Conservation (phyloP, 2,888 invertebrate genomes). For the Drosophila recens region DNA sequence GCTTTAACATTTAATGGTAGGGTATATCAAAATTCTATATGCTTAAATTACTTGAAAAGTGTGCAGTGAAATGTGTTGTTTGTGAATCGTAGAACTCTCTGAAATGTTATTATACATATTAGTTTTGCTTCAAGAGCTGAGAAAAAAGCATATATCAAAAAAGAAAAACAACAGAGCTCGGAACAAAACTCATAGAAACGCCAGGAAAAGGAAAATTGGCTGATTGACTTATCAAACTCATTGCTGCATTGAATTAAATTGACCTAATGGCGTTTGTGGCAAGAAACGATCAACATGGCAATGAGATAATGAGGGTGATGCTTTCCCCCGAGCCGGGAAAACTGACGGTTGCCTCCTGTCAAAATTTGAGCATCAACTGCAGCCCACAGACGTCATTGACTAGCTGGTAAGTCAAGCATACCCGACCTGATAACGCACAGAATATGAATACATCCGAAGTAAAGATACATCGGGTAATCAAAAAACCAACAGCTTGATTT, state of each 20-base stretch:
- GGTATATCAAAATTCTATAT: not conserved
- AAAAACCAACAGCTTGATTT: too few species aligned
- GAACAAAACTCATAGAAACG: not conserved
- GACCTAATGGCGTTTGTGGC: conserved; percentile 47
- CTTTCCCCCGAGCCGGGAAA: conserved; percentile 35
- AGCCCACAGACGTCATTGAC: not conserved
- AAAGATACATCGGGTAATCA: too few species aligned
- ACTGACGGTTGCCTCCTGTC: conserved; percentile 32
- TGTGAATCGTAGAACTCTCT: conserved; percentile 6
- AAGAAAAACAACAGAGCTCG: not conserved
- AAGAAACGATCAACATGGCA: conserved; percentile 44
- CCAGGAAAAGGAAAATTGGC: not conserved
- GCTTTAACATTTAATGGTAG: not conserved
- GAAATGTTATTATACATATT: not conserved
- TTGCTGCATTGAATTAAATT: not conserved
- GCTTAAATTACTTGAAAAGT: not conserved
- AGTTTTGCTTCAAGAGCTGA: conserved; percentile 5
- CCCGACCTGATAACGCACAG: not conserved
- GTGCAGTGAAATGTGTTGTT: not conserved
- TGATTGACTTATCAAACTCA: not conserved
- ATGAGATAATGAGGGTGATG: conserved; percentile 38
- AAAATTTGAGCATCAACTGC: conserved; percentile 49
- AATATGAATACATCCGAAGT: not conserved
- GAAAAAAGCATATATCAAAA: not conserved
- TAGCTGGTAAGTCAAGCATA: not conserved